Percentiles rank a stretch among this genome's conserved stretches.
Evolutionary conservation across 2,113 vertebrate species (phyloP).

Genomic region (Lepus europaeus): DNA sequence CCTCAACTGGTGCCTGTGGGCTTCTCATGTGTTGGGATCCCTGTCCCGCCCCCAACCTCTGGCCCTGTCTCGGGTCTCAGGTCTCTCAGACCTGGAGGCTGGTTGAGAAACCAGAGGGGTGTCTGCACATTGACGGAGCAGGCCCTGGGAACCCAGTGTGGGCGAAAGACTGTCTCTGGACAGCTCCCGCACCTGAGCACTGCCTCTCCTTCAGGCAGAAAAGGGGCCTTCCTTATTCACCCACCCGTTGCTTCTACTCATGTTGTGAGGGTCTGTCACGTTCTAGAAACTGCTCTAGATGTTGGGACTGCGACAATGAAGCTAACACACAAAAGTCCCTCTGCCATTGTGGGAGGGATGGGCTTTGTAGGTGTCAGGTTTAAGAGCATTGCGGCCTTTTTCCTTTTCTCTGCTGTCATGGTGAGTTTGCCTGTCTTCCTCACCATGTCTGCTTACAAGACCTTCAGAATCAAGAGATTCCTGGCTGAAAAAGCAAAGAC

Average conservation of each 20-base stretch:
- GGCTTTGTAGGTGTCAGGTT: not conserved
- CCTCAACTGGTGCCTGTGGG: not conserved
- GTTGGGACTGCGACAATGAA: not conserved
- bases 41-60: not conserved
- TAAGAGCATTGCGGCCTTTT: not conserved
- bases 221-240: not conserved
- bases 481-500: too few relatives aligned
- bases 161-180: too few relatives aligned
- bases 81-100: not conserved
- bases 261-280: not conserved
- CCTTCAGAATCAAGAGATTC: too few relatives aligned
- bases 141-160: not conserved
- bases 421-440: too few relatives aligned
- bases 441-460: too few relatives aligned
- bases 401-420: too few relatives aligned
- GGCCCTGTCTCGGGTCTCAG: not conserved
- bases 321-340: not conserved
- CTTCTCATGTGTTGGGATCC: not conserved
- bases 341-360: not conserved
- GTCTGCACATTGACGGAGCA: fast-evolving
- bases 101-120: not conserved
- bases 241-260: not conserved
- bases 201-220: not conserved
- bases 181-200: fast-evolving
- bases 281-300: not conserved